Base-by-base conservation (phyloP, 2,888 invertebrate genomes). In the Cerceris ruficornis region DNA sequence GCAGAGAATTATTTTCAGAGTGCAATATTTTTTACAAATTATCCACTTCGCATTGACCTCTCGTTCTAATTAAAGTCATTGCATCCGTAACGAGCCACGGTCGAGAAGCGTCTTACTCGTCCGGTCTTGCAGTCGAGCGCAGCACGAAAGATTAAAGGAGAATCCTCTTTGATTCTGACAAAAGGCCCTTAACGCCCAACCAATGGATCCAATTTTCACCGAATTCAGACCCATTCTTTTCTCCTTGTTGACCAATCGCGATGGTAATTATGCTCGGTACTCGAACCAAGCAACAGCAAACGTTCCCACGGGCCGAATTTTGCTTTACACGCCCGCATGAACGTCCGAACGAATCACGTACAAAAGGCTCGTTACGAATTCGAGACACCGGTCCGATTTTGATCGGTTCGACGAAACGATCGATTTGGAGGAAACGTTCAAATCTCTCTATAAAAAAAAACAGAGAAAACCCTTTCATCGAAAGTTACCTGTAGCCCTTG, bases 281-380 rank as follows among this genome's bases (percentile, higher is more conserved):
- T 84, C 73, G 77, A 68, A 72, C 70, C 43, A 50, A 69, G 55
- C 65, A 59, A 52, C 42, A 15, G 28, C 55, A 62, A n/a, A 52
- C 59, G 69, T 85, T 84, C 84, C 84, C 84, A 84, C 84, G 84
- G 59, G 62, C 28, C 70, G 41, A 61, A 74, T 85, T 71, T 75
- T 70, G 74, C 58, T 60, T 61, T 28, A 60, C 17, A 62, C 54
- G 69, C 84, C 84, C 84, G 84, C 85, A 84, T 84, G 50, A 57
- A 66, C 58, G 61, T 14, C 55, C 17, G 50, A 62, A 58, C 81
- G 55, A 72, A 74, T 81, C 75, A 70, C 75, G 84, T 71, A 77
- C 75, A 80, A 85, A 82, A 68, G 71, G 67, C 72, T 81, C 75
- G 73, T 81, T 80, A 80, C 73, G 80, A 67, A 76, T 80, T 85